Conservation (phyloP, 1,140 invertebrate genomes). For the Drosophila quadrilineata region DNA sequence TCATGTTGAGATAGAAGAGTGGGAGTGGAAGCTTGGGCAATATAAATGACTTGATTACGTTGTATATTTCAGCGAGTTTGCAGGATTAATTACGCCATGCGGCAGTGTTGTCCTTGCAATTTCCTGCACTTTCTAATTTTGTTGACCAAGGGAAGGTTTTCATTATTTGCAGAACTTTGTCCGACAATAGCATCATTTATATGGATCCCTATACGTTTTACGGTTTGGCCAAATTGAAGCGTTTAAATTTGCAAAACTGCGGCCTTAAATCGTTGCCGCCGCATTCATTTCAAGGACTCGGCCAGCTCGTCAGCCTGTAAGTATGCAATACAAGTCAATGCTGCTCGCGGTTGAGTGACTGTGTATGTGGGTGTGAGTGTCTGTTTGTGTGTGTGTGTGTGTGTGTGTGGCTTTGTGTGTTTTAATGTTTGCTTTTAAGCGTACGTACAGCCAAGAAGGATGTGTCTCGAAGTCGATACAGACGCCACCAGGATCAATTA, state of each 20-base stretch:
- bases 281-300: slow-evolving; percentile 82
- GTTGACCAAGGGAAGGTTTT: slow-evolving; percentile 60
- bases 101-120: slow-evolving; percentile 68
- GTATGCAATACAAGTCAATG: slow-evolving; percentile 68
- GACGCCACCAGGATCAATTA: slow-evolving; percentile 50
- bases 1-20: background rate
- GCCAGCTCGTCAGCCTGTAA: slow-evolving; percentile 83
- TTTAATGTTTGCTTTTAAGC: slow-evolving; percentile 65
- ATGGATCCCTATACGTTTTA: slow-evolving; percentile 83
- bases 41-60: slow-evolving; percentile 75
- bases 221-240: slow-evolving; percentile 82
- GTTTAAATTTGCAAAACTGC: slow-evolving; percentile 84
- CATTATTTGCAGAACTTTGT: slow-evolving; percentile 83
- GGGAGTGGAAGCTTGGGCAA: slow-evolving; percentile 6
- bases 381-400: slow-evolving; percentile 6
- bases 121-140: slow-evolving; percentile 68
- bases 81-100: slow-evolving; percentile 66
- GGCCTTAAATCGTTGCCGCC: slow-evolving; percentile 82
- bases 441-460: slow-evolving; percentile 24
- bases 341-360: slow-evolving; percentile 4
- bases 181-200: slow-evolving; percentile 83
- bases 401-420: slow-evolving; percentile 21
- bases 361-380: slow-evolving; percentile 7
- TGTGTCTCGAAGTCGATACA: slow-evolving; percentile 17
- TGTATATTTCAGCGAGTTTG: slow-evolving; percentile 55